Evolutionary conservation across 53 echinoderm and acorn worm species (phyloP).

Genomic region (Holothuria leucospilota): DNA sequence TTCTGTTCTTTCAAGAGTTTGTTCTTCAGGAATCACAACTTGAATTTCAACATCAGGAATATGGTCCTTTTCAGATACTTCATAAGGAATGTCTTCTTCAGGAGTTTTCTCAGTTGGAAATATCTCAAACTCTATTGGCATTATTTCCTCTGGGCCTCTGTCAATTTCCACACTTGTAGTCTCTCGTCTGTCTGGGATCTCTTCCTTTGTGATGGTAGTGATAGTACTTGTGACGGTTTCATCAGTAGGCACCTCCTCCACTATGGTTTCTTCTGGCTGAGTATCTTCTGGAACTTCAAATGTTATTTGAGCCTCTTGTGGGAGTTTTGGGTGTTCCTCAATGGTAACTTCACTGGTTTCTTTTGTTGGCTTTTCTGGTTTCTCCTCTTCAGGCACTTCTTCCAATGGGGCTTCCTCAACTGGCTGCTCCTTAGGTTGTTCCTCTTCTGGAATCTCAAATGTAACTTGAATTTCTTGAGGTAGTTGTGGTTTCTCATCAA

Average conservation of each 20-base stretch:
- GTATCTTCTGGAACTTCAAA: not conserved
- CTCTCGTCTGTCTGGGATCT: slow-evolving; percentile 19
- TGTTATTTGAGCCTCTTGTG: slow-evolving; percentile 3
- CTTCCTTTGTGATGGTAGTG: slow-evolving; percentile 6
- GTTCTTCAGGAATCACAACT: slow-evolving; percentile 37
- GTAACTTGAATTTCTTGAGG: slow-evolving; percentile 41
- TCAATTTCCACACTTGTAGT: not conserved
- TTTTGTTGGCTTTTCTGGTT: not conserved
- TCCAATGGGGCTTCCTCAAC: slow-evolving; percentile 36
- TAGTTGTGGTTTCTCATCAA: slow-evolving; percentile 43
- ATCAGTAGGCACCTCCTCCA: not conserved
- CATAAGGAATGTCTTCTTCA: not conserved
- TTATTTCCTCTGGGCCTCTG: not conserved
- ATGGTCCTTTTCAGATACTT: not conserved
- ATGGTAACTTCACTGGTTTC: not conserved
- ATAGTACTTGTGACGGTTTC: slow-evolving; percentile 2
- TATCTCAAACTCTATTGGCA: not conserved
- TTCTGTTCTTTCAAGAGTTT: slow-evolving; percentile 24
- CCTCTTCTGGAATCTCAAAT: slow-evolving; percentile 29
- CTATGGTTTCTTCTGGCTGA: not conserved
- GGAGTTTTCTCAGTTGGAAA: not conserved
- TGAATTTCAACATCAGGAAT: slow-evolving; percentile 2
- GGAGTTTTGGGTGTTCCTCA: not conserved
- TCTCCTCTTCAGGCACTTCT: not conserved
- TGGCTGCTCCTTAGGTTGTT: slow-evolving; percentile 39